phyloP scores from a whole-genome alignment of 2,888 invertebrate species.

The Rhimphoctona megacephalus region DNA sequence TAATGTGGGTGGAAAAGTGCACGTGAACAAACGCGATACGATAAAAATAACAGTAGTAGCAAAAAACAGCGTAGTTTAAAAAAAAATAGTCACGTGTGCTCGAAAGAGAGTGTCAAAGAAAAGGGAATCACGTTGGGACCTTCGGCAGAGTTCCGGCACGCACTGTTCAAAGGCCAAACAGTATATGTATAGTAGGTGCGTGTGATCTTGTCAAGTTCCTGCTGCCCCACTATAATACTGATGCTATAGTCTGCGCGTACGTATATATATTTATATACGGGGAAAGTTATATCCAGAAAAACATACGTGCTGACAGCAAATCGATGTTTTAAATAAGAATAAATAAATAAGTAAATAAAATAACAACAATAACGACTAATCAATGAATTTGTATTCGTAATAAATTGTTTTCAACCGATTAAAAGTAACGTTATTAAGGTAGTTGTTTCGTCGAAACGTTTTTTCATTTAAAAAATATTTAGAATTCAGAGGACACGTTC shows the following conservation, averaged over 20 bases:
- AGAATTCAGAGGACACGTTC: too few relatives aligned
- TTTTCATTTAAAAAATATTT: too few relatives aligned
- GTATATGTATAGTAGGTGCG: constrained; percentile 74
- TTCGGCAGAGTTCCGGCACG: constrained; percentile 62
- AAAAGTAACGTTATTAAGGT: too few relatives aligned
- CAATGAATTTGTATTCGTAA: too few relatives aligned
- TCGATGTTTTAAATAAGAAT: not conserved
- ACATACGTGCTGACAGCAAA: not conserved
- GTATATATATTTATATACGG: not conserved
- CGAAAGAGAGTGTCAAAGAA: constrained; percentile 4
- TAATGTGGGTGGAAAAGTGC: not conserved
- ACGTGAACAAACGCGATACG: not conserved
- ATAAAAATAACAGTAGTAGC: not conserved
- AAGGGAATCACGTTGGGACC: constrained; percentile 11
- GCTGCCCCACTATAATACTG: constrained; percentile 75
- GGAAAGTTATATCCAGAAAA: not conserved
- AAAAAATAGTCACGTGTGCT: not conserved
- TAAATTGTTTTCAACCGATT: too few relatives aligned
- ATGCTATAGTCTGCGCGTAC: constrained; percentile 26
- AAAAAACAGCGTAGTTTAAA: not conserved
- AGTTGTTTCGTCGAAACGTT: too few relatives aligned
- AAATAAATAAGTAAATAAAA: not conserved
- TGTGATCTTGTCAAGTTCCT: constrained; percentile 75
- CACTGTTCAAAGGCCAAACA: constrained; percentile 75
- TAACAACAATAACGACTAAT: not conserved